Conservation (phyloP, 2,113 vertebrate genomes). For the Sylvia atricapilla region DNA sequence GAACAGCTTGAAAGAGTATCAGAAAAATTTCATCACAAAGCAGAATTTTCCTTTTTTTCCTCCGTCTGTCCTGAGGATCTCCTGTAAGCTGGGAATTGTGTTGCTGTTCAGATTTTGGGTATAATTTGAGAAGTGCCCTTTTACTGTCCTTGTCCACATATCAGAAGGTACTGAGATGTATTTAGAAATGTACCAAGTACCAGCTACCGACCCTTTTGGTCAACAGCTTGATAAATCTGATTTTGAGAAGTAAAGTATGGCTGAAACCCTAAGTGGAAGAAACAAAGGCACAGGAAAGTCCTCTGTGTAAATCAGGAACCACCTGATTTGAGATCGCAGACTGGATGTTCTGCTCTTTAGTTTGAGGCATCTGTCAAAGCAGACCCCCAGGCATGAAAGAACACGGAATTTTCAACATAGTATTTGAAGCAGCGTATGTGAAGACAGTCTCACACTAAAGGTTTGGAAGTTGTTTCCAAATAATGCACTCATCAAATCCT, state of each 20-base stretch:
- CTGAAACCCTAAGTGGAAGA: neutral
- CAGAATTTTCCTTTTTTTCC: neutral
- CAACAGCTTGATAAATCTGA: neutral
- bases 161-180: neutral
- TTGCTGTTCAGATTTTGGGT: neutral
- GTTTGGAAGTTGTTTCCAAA: neutral
- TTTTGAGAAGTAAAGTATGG: accelerated
- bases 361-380: neutral
- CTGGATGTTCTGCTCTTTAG: neutral
- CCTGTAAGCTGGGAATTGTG: neutral
- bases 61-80: neutral
- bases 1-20: neutral
- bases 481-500: neutral
- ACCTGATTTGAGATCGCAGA: neutral
- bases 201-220: neutral
- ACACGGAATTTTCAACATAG: neutral
- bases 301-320: neutral
- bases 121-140: neutral
- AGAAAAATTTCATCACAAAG: neutral
- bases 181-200: neutral
- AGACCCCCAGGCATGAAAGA: neutral
- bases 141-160: neutral
- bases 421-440: neutral
- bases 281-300: neutral
- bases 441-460: neutral